Conservation (phyloP, 2,888 invertebrate species). For the Crioceris asparagi region DNA sequence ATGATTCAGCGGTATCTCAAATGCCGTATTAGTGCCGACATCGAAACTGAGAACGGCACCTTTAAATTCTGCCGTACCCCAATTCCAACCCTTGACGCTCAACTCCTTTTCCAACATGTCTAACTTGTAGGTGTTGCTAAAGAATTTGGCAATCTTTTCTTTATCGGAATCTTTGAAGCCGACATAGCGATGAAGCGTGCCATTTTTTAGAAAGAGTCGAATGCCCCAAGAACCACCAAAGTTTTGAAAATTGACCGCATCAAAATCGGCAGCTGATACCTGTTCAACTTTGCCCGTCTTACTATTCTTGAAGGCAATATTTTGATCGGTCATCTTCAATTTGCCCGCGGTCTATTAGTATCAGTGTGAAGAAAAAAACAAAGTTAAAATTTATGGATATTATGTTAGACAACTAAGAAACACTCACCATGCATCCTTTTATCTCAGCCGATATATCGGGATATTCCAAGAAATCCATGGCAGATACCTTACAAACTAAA, state of each 20-base stretch:
- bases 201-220: slow-evolving; percentile 81
- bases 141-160: slow-evolving; percentile 86
- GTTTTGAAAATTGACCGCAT: slow-evolving; percentile 83
- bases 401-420: background rate
- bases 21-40: slow-evolving; percentile 72
- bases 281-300: slow-evolving; percentile 96
- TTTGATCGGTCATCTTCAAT: slow-evolving; percentile 83
- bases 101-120: slow-evolving; percentile 86
- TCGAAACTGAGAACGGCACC: slow-evolving; percentile 81
- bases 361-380: slow-evolving; percentile 25
- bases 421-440: slow-evolving; percentile 75
- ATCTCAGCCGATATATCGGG: slow-evolving; percentile 75
- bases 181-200: slow-evolving; percentile 79
- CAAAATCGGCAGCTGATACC: slow-evolving; percentile 73
- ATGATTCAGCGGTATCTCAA: slow-evolving; percentile 92
- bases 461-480: slow-evolving; percentile 85
- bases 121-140: slow-evolving; percentile 69
- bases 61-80: slow-evolving; percentile 92
- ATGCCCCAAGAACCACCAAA: slow-evolving; percentile 86
- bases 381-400: background rate
- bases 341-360: slow-evolving; percentile 91
- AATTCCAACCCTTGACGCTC: slow-evolving; percentile 97
- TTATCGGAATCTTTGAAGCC: slow-evolving; percentile 93
- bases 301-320: slow-evolving; percentile 85
- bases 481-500: slow-evolving; percentile 17